Percentiles rank a stretch among this genome's conserved stretches.
Conservation (phyloP, 2,888 invertebrate genomes). For the Diloba caeruleocephala region DNA sequence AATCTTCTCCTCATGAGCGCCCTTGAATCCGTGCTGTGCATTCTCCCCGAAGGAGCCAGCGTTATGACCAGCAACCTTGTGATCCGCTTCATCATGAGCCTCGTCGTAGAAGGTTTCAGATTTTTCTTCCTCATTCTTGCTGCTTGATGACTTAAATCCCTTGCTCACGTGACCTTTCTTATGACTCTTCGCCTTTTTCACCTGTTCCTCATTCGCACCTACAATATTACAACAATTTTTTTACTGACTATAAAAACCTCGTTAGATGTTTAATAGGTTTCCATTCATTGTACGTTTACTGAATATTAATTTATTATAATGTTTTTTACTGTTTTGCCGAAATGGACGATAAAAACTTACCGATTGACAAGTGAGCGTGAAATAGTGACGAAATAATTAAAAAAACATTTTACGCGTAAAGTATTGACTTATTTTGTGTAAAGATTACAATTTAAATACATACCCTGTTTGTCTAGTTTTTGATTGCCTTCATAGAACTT, state of each 20-base stretch:
- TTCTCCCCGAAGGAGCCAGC: constrained; percentile 89
- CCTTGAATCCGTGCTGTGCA: constrained; percentile 88
- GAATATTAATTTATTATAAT: constrained; percentile 38
- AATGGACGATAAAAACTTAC: constrained; percentile 38
- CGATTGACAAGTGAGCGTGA: constrained; percentile 51
- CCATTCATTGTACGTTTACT: constrained; percentile 24
- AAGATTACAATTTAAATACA: constrained; percentile 4
- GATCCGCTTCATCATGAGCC: constrained; percentile 90
- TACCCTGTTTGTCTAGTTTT: constrained; percentile 89
- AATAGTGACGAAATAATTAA: constrained; percentile 41
- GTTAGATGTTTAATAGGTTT: constrained; percentile 28
- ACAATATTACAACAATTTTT: constrained; percentile 30
- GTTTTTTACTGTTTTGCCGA: constrained; percentile 37
- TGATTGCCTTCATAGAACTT: constrained; percentile 89
- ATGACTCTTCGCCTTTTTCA: constrained; percentile 89
- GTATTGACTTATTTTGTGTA: constrained; percentile 15
- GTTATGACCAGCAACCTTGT: constrained; percentile 88
- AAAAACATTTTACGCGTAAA: constrained; percentile 31
- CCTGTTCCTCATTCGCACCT: constrained; percentile 88
- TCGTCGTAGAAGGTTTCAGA: constrained; percentile 91
- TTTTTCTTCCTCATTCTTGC: constrained; percentile 91
- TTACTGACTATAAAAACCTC: constrained; percentile 22
- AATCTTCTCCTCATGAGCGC: constrained; percentile 89
- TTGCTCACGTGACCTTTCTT: constrained; percentile 91
- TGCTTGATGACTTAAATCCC: constrained; percentile 91